A percentile compares a stretch with the other conserved stretches of the same genome.
Conservation (phyloP, 2,113 vertebrate genomes). For the Elgaria multicarinata region DNA sequence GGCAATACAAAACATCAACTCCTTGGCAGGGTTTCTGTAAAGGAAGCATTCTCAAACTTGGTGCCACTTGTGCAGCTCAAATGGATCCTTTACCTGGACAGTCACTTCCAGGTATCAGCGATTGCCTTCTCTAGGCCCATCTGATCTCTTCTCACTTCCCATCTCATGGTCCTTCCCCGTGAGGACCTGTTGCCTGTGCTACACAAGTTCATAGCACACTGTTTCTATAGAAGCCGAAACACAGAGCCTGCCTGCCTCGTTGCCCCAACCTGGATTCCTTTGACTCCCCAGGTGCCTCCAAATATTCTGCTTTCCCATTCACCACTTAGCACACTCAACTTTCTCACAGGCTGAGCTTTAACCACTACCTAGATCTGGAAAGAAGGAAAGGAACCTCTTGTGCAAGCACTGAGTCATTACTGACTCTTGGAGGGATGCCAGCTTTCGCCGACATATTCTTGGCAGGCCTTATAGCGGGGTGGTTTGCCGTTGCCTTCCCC, state of each 20-base stretch:
- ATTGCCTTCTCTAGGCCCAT: not conserved
- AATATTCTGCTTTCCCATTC: not conserved
- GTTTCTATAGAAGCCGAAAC: not conserved
- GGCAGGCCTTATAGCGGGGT: too few relatives aligned
- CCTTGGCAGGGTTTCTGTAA: not conserved
- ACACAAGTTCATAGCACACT: not conserved
- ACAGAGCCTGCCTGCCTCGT: not conserved
- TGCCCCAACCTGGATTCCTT: not conserved
- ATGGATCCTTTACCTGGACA: not conserved
- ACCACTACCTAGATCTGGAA: not conserved
- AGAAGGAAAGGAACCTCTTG: too few relatives aligned
- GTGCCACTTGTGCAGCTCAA: not conserved
- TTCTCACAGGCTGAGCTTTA: not conserved
- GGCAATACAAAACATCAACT: not conserved
- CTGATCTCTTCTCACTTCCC: not conserved
- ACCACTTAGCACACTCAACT: not conserved
- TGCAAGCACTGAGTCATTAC: too few relatives aligned
- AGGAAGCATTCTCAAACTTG: not conserved
- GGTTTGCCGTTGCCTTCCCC: too few relatives aligned
- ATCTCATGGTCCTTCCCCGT: too few relatives aligned
- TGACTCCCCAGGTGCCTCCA: not conserved
- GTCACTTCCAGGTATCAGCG: not conserved
- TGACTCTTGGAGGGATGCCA: too few relatives aligned
- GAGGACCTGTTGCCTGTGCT: not conserved
- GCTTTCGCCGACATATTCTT: too few relatives aligned